phyloP scores from a whole-genome alignment of 2,888 invertebrate species.

The Chloroclystis v-ata region DNA sequence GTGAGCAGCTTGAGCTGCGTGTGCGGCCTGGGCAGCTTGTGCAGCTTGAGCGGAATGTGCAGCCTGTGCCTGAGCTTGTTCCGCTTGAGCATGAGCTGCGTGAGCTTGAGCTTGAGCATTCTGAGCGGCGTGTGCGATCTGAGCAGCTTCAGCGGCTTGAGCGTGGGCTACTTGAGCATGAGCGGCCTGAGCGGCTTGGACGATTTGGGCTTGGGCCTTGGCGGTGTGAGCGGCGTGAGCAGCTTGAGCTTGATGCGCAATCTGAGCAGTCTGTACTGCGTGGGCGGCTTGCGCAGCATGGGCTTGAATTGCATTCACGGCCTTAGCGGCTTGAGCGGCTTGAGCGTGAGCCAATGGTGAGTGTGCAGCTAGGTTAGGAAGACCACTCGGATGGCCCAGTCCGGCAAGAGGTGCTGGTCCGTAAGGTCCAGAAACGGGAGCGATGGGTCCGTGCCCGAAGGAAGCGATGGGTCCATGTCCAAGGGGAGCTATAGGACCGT shows the following conservation, averaged over 20 bases:
- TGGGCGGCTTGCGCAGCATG: conserved; percentile 33
- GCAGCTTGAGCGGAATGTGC: conserved; percentile 27
- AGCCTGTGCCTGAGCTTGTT: conserved; percentile 28
- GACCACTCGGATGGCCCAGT: conserved; percentile 14
- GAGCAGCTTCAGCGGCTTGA: conserved; percentile 16
- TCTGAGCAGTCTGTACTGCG: conserved; percentile 18
- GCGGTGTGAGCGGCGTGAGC: conserved; percentile 24
- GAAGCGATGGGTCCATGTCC: conserved; percentile 10
- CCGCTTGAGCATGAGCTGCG: conserved; percentile 22
- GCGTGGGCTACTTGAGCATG: conserved; percentile 21
- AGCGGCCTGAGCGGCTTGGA: conserved; percentile 18
- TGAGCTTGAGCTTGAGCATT: conserved; percentile 16
- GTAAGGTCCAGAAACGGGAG: conserved; percentile 1
- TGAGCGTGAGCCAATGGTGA: conserved; percentile 22
- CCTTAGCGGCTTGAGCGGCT: conserved; percentile 23
- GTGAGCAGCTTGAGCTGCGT: conserved; percentile 22
- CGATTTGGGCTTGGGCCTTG: conserved; percentile 21
- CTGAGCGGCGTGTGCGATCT: conserved; percentile 15
- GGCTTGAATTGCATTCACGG: conserved; percentile 8
- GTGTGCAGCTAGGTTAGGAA: conserved; percentile 5
- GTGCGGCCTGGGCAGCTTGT: conserved; percentile 18
- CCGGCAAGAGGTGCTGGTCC: conserved; percentile 7
- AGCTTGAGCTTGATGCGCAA: conserved; percentile 23
- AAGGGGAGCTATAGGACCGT: background rate
- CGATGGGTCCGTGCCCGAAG: conserved; percentile 7